Percentiles rank a stretch among this genome's conserved stretches.
Evolutionary conservation across 2,888 invertebrate genomes (phyloP).

Genomic region (Synergus itoensis): DNA sequence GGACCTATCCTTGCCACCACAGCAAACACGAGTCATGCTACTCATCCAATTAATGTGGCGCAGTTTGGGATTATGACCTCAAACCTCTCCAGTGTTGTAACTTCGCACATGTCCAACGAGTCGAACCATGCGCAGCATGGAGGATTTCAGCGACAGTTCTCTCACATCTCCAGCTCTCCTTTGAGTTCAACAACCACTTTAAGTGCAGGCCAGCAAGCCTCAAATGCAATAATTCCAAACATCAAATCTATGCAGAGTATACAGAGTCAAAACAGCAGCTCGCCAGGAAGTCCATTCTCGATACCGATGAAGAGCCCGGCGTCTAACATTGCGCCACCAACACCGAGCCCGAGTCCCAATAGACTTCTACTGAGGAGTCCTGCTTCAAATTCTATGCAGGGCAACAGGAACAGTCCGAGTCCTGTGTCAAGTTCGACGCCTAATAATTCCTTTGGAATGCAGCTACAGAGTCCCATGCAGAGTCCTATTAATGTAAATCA

Average conservation of each 20-base stretch:
- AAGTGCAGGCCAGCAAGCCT: constrained; percentile 43
- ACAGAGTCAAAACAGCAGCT: constrained; percentile 72
- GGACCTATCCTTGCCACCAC: constrained; percentile 70
- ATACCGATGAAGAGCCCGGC: constrained; percentile 76
- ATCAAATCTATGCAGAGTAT: constrained; percentile 74
- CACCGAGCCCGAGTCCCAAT: constrained; percentile 76
- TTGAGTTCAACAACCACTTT: constrained; percentile 57
- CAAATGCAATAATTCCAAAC: constrained; percentile 57
- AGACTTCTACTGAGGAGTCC: constrained; percentile 74
- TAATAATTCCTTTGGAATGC: constrained; percentile 72
- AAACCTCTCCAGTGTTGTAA: constrained; percentile 69
- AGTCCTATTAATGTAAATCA: constrained; percentile 75
- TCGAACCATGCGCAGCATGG: constrained; percentile 51
- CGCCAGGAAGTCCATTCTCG: constrained; percentile 76
- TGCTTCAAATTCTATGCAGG: constrained; percentile 75
- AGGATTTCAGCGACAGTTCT: constrained; percentile 71
- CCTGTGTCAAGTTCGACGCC: constrained; percentile 71
- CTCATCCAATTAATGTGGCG: constrained; percentile 68
- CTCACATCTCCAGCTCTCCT: constrained; percentile 56
- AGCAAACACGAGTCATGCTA: constrained; percentile 68
- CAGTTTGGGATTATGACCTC: constrained; percentile 74
- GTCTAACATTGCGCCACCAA: constrained; percentile 76
- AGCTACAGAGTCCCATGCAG: constrained; percentile 76
- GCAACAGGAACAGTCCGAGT: constrained; percentile 74
- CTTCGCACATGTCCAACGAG: constrained; percentile 68